These are phyloP conservation scores for Silvanus unidentatus DNA, from an alignment of 2,888 invertebrate genomes.

Conservation along the genomic window DNA sequence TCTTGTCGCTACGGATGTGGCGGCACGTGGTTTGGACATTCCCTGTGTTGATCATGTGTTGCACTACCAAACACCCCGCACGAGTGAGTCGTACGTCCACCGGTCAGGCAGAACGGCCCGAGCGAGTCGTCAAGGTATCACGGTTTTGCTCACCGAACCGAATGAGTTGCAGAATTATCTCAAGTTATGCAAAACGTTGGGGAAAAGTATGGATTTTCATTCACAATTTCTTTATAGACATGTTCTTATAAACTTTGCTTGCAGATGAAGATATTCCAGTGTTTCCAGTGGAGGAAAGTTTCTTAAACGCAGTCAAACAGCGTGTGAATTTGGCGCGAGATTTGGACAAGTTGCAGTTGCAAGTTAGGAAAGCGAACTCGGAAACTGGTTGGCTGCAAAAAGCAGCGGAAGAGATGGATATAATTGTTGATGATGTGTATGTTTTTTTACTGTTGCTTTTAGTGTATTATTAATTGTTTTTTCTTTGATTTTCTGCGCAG, in stretches of 20 bases:
- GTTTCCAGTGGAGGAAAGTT: slow-evolving; percentile 69
- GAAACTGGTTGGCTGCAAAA: slow-evolving; percentile 81
- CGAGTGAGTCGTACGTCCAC: slow-evolving; percentile 94
- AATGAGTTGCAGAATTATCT: slow-evolving; percentile 73
- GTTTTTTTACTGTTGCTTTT: slow-evolving; percentile 13
- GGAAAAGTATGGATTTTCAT: slow-evolving; percentile 60
- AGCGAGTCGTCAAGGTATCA: slow-evolving; percentile 81
- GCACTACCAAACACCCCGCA: slow-evolving; percentile 92
- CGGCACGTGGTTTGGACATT: slow-evolving; percentile 94
- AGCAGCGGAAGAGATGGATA: slow-evolving; percentile 85
- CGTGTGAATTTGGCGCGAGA: slow-evolving; percentile 72
- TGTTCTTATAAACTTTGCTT: slow-evolving; percentile 19
- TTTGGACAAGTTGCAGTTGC: slow-evolving; percentile 71
- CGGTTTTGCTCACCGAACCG: slow-evolving; percentile 87
- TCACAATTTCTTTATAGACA: neutral
- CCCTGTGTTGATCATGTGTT: slow-evolving; percentile 90
- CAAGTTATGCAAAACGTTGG: slow-evolving; percentile 76
- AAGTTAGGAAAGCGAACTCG: slow-evolving; percentile 56
- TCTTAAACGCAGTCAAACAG: slow-evolving; percentile 61
- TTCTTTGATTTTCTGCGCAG: slow-evolving; percentile 10
- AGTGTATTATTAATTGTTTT: slow-evolving; percentile 6
- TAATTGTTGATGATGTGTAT: slow-evolving; percentile 72
- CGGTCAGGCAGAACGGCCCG: slow-evolving; percentile 95
- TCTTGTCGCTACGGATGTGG: slow-evolving; percentile 92
- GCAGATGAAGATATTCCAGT: slow-evolving; percentile 74